A percentile compares a stretch with the other conserved stretches of the same genome.
Evolutionary conservation across 1,140 invertebrate genomes (phyloP).

Genomic region (Notospermus geniculatus): DNA sequence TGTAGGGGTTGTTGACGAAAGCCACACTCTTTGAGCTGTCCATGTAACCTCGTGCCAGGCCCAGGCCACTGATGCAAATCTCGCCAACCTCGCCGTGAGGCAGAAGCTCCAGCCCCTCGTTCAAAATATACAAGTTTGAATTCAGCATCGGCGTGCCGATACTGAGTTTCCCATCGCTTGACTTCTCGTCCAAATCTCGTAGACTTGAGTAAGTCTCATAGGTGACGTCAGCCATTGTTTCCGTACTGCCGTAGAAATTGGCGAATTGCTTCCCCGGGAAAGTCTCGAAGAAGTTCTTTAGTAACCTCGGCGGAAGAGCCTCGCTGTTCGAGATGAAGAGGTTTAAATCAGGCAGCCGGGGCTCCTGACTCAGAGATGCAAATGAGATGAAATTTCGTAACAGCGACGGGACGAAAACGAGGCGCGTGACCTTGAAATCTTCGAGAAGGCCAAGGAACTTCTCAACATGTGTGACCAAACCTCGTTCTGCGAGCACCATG

Average conservation of each 20-base stretch:
- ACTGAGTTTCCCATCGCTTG: not conserved
- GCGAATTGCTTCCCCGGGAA: constrained; percentile 68
- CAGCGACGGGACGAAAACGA: constrained; percentile 80
- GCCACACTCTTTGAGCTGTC: not conserved
- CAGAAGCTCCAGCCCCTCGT: not conserved
- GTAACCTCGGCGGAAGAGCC: constrained; percentile 66
- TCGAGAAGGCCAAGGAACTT: constrained; percentile 67
- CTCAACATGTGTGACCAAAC: constrained; percentile 56
- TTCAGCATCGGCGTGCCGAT: not conserved
- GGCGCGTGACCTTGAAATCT: constrained; percentile 67
- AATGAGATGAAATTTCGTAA: constrained; percentile 77
- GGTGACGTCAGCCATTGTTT: constrained; percentile 81
- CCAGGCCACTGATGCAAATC: not conserved
- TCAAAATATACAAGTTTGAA: not conserved
- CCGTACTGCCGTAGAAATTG: constrained; percentile 88
- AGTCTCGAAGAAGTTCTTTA: constrained; percentile 68
- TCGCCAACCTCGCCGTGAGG: not conserved
- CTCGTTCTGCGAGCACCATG: constrained; percentile 64
- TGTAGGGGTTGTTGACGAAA: not conserved
- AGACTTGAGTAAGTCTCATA: constrained; percentile 60
- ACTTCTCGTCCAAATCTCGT: constrained; percentile 59
- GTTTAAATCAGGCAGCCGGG: not conserved
- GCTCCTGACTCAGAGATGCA: constrained; percentile 54
- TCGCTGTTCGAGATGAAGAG: constrained; percentile 66
- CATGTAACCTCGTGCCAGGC: not conserved